A percentile compares a stretch with the other conserved stretches of the same genome.
Evolutionary conservation across 2,797 vertebrate genomes (phyloP).

Genomic region (Sparus aurata): DNA sequence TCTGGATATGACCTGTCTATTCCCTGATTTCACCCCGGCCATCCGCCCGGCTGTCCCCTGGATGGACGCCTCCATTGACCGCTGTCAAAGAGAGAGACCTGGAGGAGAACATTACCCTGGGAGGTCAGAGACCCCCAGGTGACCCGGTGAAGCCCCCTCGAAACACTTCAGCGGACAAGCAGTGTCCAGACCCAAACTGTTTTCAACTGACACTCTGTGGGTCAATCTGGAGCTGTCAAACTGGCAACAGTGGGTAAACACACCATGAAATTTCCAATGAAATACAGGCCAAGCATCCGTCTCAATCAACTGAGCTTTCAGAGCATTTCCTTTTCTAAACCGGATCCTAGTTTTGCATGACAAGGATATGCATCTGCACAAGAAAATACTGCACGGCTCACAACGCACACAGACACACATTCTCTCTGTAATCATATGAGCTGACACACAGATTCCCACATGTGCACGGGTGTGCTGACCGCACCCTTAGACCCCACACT

Average conservation of each 20-base stretch:
- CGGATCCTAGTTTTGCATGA: neutral
- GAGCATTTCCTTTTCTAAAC: constrained; percentile 14
- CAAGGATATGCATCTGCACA: constrained; percentile 10
- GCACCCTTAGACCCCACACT: constrained; percentile 74
- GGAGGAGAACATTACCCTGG: constrained; percentile 75
- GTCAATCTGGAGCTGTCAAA: constrained; percentile 66
- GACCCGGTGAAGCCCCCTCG: constrained; percentile 64
- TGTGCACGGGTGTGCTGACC: constrained; percentile 52
- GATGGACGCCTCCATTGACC: constrained; percentile 87
- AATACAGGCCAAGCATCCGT: constrained; percentile 25
- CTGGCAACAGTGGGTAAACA: constrained; percentile 46
- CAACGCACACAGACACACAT: constrained; percentile 31
- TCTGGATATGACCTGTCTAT: constrained; percentile 83
- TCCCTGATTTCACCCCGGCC: constrained; percentile 71
- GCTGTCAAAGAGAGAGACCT: constrained; percentile 75
- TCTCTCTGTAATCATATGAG: constrained; percentile 56
- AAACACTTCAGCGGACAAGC: constrained; percentile 70
- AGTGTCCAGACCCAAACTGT: constrained; percentile 62
- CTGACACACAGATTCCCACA: constrained; percentile 68
- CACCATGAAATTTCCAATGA: constrained; percentile 55
- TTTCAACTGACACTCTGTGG: constrained; percentile 39
- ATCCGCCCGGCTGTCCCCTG: constrained; percentile 79
- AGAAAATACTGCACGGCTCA: constrained; percentile 4
- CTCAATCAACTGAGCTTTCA: constrained; percentile 39
- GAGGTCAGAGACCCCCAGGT: constrained; percentile 83